Conservation (phyloP, 2,888 invertebrate genomes). For the Opisthograptis luteolata region DNA sequence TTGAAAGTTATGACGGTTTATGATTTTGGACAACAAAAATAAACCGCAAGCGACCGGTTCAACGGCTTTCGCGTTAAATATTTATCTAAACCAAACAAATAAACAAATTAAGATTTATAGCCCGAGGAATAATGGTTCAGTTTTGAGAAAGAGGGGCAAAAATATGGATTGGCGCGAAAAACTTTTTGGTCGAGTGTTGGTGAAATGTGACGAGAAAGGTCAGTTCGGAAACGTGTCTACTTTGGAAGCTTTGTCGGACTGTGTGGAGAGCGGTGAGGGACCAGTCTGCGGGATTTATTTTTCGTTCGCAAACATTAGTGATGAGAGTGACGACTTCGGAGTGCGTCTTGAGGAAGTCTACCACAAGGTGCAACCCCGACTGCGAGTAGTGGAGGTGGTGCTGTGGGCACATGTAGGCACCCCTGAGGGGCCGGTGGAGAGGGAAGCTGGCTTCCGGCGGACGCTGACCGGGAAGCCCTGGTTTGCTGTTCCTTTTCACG, state of each 20-base stretch:
- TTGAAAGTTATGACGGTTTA: neutral
- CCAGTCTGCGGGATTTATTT: constrained; percentile 87
- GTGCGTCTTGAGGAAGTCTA: constrained; percentile 86
- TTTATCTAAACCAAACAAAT: constrained; percentile 16
- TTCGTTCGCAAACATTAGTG: constrained; percentile 88
- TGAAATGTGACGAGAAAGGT: constrained; percentile 79
- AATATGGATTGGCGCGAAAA: constrained; percentile 86
- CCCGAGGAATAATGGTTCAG: constrained; percentile 7
- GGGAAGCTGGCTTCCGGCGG: constrained; percentile 86
- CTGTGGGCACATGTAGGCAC: constrained; percentile 86
- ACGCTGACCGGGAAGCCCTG: constrained; percentile 87
- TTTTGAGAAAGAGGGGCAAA: constrained; percentile 11
- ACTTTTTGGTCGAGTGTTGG: constrained; percentile 83
- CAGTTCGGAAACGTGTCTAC: constrained; percentile 76
- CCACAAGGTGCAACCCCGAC: constrained; percentile 71
- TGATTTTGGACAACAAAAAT: constrained; percentile 22
- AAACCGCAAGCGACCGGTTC: constrained; percentile 29
- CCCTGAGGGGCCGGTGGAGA: constrained; percentile 86
- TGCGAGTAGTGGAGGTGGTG: constrained; percentile 88
- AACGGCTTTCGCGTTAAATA: constrained; percentile 13
- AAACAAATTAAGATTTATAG: constrained; percentile 16
- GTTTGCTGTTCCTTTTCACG: constrained; percentile 88
- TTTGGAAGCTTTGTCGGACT: constrained; percentile 71
- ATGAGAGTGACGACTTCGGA: constrained; percentile 87
- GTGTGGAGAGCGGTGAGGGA: constrained; percentile 78